Conservation (phyloP, 2,888 invertebrate genomes). For the Drosophila gaucha region DNA sequence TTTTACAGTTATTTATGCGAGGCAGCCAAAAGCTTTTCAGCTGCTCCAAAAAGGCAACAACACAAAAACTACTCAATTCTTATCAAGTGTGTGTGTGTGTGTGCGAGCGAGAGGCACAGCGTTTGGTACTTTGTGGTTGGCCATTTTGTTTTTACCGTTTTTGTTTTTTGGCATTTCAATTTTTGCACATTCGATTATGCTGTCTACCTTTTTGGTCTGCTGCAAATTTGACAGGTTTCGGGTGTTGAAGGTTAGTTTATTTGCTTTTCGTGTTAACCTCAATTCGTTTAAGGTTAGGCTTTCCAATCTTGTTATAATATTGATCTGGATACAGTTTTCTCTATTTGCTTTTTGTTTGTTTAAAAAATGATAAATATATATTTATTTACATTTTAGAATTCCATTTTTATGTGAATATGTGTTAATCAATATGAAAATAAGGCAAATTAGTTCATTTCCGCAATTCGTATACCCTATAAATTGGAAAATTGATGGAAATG, state of each 20-base stretch:
- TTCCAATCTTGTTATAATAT: background rate
- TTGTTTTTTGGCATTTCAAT: too few relatives aligned
- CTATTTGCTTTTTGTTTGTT: background rate
- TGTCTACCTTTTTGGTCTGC: background rate
- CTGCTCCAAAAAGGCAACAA: slow-evolving; percentile 2
- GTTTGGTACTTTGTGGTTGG: slow-evolving; percentile 4
- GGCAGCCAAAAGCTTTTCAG: slow-evolving; percentile 25
- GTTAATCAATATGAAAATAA: too few relatives aligned
- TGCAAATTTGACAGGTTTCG: slow-evolving; percentile 15
- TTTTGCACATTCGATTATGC: slow-evolving; percentile 5
- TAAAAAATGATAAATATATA: too few relatives aligned
- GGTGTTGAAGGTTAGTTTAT: background rate
- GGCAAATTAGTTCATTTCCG: too few relatives aligned
- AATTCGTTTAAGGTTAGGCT: background rate
- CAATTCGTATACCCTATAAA: too few relatives aligned
- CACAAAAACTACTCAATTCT: slow-evolving; percentile 11
- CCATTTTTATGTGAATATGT: too few relatives aligned
- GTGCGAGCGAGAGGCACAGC: background rate
- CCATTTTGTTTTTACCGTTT: background rate
- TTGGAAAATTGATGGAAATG: too few relatives aligned
- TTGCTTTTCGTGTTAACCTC: too few relatives aligned
- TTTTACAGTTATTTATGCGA: slow-evolving; percentile 53
- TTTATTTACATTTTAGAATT: too few relatives aligned
- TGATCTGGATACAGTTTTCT: background rate
- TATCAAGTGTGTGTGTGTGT: background rate